Conservation (phyloP, 2,888 invertebrate genomes). For the Cyclophora albipunctata region DNA sequence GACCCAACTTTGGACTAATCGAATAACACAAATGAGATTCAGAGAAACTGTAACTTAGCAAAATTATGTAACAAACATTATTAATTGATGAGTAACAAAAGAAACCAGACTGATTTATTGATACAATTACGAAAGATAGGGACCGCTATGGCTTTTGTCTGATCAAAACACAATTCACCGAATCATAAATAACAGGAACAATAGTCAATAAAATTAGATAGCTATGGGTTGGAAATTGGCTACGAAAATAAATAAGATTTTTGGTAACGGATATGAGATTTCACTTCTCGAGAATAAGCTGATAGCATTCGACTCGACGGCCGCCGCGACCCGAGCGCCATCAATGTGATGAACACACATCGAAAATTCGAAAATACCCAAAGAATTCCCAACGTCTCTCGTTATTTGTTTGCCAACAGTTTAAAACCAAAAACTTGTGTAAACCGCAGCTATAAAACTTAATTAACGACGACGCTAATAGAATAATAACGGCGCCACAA, state of each 20-base stretch:
- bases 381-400: no score
- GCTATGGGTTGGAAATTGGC: conserved; percentile 48
- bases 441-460: no score
- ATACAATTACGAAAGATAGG: conserved; percentile 55
- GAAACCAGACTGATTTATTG: conserved; percentile 63
- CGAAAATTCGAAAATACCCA: neutral
- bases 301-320: conserved; percentile 32
- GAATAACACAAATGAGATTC: no score
- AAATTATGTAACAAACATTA: no score
- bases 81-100: conserved; percentile 30
- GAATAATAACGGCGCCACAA: no score
- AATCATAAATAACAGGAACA: conserved; percentile 68
- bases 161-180: conserved; percentile 61
- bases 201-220: conserved; percentile 69
- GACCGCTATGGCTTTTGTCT: conserved; percentile 54
- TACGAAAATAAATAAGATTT: conserved; percentile 49
- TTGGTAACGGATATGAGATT: conserved; percentile 37
- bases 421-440: no score
- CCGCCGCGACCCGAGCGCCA: conserved; percentile 15
- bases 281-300: conserved; percentile 36
- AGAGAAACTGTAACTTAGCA: no score
- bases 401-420: no score
- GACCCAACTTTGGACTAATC: no score
- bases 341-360: conserved; percentile 1
- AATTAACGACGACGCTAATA: no score